These are phyloP conservation scores for Chloromyia formosa DNA, from an alignment of 2,888 invertebrate genomes.

Conservation along the genomic window DNA sequence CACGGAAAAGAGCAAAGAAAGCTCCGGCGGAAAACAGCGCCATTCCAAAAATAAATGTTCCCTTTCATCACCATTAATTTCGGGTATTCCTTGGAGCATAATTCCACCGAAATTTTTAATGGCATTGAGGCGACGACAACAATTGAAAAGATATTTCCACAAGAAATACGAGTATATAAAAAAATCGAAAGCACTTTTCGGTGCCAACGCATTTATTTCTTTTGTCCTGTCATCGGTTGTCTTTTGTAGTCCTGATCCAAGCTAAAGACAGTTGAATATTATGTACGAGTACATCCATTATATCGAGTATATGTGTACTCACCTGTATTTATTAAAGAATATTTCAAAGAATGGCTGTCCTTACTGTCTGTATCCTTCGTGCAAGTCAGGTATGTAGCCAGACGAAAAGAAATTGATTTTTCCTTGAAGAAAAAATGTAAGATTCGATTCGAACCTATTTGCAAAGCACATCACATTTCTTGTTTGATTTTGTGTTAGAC, in stretches of 20 bases:
- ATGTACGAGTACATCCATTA: too few relatives aligned
- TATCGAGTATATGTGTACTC: too few relatives aligned
- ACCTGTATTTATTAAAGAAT: not conserved
- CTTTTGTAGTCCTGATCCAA: not conserved
- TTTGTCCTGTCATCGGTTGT: not conserved
- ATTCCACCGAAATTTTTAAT: conserved; percentile 12
- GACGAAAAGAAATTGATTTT: not conserved
- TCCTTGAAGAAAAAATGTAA: not conserved
- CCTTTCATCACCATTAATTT: conserved; percentile 14
- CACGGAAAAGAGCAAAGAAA: too few relatives aligned
- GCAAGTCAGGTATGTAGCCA: too few relatives aligned
- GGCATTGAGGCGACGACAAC: not conserved
- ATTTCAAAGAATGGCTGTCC: not conserved
- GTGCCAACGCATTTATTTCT: too few relatives aligned
- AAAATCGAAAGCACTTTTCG: not conserved
- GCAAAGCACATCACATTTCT: not conserved
- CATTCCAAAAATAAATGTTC: not conserved
- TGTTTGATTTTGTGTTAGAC: not conserved
- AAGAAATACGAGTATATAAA: not conserved
- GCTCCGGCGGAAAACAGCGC: too few relatives aligned
- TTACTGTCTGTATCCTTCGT: too few relatives aligned
- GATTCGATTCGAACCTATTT: not conserved
- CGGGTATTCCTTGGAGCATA: conserved; percentile 12
- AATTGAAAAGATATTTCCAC: not conserved
- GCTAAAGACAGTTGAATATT: not conserved